These are phyloP conservation scores for Petrocephalus microphthalmus DNA, from an alignment of 2,113 vertebrate genomes.

Conservation along the genomic window DNA sequence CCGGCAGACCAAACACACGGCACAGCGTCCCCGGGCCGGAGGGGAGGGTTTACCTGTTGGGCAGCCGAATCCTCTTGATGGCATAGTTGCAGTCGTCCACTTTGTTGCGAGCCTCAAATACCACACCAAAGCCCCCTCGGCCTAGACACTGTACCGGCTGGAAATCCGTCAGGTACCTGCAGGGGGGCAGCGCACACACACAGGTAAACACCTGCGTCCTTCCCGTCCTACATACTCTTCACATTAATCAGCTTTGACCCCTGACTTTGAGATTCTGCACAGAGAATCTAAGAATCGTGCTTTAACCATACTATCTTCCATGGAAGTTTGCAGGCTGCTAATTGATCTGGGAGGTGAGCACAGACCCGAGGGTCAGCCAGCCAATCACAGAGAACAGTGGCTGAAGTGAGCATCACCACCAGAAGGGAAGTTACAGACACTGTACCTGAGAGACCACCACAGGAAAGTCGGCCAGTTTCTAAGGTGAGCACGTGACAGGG, in stretches of 20 bases:
- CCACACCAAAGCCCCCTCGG: slow-evolving; percentile 91
- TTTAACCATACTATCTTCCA: background rate
- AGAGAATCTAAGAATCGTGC: background rate
- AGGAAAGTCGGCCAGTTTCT: background rate
- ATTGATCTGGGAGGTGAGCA: background rate
- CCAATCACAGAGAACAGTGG: background rate
- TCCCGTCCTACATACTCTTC: background rate
- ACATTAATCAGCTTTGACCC: background rate
- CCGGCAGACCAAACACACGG: background rate
- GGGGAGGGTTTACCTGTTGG: slow-evolving; percentile 74
- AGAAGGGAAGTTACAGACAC: background rate
- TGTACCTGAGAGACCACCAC: background rate
- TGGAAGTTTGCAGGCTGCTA: background rate
- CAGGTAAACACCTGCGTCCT: slow-evolving; percentile 8
- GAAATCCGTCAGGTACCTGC: slow-evolving; percentile 93
- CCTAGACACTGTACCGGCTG: slow-evolving; percentile 94
- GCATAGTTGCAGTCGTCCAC: slow-evolving; percentile 98
- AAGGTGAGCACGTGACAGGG: background rate
- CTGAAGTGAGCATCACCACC: background rate
- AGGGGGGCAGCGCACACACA: slow-evolving; percentile 17
- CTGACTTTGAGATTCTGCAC: background rate
- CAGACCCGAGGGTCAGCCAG: background rate
- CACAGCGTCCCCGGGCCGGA: background rate
- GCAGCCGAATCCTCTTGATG: slow-evolving; percentile 94
- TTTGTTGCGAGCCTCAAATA: slow-evolving; percentile 96